Conservation (phyloP, 2,113 vertebrate genomes). For the Procavia capensis region DNA sequence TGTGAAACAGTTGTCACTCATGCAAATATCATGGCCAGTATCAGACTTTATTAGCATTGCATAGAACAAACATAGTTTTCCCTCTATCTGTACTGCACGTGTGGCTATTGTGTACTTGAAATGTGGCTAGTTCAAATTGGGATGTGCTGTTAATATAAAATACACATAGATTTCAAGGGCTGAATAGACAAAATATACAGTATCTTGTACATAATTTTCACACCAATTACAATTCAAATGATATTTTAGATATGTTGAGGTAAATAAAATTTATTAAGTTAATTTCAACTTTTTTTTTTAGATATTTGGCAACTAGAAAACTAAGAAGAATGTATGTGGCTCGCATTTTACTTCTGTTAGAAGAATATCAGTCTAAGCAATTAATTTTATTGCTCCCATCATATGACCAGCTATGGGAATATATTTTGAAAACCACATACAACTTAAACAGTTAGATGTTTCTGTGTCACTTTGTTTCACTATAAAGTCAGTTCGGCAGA, state of each 20-base stretch:
- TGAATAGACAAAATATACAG: neutral
- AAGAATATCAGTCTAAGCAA: neutral
- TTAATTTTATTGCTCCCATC: conserved; percentile 16
- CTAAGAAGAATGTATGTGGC: neutral
- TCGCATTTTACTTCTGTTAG: neutral
- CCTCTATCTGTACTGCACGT: neutral
- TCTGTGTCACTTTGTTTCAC: neutral
- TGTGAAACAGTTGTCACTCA: neutral
- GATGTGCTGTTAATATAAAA: neutral
- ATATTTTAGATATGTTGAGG: neutral
- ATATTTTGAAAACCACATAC: neutral
- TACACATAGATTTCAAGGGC: neutral
- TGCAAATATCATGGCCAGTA: neutral
- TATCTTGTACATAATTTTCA: neutral
- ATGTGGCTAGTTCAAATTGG: neutral
- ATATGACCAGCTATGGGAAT: neutral
- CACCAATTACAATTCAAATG: neutral
- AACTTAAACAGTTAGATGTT: neutral
- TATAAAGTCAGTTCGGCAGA: neutral
- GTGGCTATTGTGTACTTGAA: neutral
- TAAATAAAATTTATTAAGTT: no score
- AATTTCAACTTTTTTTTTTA: no score
- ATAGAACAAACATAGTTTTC: neutral
- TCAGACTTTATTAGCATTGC: neutral
- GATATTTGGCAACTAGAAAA: no score